These are phyloP conservation scores for Hirundo rustica DNA, from an alignment of 2,797 vertebrate species.

Conservation along the genomic window DNA sequence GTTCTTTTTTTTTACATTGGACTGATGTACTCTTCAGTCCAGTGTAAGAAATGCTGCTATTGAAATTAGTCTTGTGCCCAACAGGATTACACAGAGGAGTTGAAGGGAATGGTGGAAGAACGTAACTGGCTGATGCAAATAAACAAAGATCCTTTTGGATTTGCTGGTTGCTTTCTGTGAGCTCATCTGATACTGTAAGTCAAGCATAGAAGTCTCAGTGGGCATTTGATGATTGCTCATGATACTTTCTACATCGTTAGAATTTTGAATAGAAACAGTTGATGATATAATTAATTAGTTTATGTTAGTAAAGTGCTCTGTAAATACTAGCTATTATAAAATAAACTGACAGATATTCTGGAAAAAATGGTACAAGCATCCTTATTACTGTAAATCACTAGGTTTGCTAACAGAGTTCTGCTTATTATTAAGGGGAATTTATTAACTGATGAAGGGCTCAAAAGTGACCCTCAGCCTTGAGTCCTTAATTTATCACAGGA, in stretches of 20 bases:
- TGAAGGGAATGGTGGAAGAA: neutral
- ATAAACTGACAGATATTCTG: slow-evolving; percentile 20
- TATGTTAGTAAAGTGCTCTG: slow-evolving; percentile 29
- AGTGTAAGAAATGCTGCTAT: neutral
- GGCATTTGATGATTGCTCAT: neutral
- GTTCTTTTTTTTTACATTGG: neutral
- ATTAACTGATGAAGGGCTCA: slow-evolving; percentile 23
- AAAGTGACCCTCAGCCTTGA: slow-evolving; percentile 32
- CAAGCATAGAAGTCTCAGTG: neutral
- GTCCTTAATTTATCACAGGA: slow-evolving; percentile 45
- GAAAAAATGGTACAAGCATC: slow-evolving; percentile 16
- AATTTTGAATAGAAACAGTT: slow-evolving; percentile 46
- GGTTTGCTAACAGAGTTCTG: slow-evolving; percentile 41
- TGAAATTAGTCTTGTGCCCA: neutral
- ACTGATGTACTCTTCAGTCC: neutral
- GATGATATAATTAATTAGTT: slow-evolving; percentile 41
- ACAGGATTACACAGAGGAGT: neutral
- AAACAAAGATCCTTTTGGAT: neutral
- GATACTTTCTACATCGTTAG: neutral
- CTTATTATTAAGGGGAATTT: slow-evolving; percentile 47
- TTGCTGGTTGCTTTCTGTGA: neutral
- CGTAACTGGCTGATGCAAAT: neutral
- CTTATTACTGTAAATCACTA: slow-evolving; percentile 43
- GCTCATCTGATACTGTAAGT: neutral
- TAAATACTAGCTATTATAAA: slow-evolving; percentile 38